phyloP scores from a whole-genome alignment of 2,113 vertebrate species.

The Odocoileus hemionus region DNA sequence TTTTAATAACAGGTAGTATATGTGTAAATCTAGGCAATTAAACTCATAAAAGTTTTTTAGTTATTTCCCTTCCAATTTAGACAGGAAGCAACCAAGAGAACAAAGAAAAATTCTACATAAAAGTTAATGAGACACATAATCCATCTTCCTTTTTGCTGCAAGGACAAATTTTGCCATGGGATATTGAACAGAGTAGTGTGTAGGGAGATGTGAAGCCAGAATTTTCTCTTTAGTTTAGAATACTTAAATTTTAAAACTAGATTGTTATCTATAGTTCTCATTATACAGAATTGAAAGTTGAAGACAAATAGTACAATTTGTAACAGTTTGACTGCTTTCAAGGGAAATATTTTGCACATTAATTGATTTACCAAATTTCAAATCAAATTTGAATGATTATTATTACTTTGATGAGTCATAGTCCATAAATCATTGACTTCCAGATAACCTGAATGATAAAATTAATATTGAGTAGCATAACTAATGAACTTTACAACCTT shows the following conservation, averaged over 20 bases:
- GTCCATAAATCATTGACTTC: neutral
- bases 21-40: slow-evolving; percentile 47
- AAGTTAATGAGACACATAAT: slow-evolving; percentile 71
- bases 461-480: neutral
- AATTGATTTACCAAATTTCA: neutral
- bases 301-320: neutral
- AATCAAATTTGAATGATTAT: neutral
- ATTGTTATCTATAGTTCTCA: neutral
- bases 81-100: slow-evolving; percentile 48
- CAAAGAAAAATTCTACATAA: slow-evolving; percentile 66
- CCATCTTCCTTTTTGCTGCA: slow-evolving; percentile 16
- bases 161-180: slow-evolving; percentile 49
- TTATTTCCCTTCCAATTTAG: slow-evolving; percentile 36
- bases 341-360: neutral
- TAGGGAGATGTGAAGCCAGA: neutral
- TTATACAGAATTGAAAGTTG: neutral
- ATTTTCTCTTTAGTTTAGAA: neutral
- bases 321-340: neutral
- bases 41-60: slow-evolving; percentile 37
- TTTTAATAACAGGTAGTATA: slow-evolving; percentile 31
- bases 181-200: slow-evolving; percentile 37
- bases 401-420: neutral
- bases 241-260: neutral
- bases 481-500: neutral
- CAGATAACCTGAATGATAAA: neutral